Base-by-base conservation (phyloP, 1,140 invertebrate genomes). In the Triops cancriformis region DNA sequence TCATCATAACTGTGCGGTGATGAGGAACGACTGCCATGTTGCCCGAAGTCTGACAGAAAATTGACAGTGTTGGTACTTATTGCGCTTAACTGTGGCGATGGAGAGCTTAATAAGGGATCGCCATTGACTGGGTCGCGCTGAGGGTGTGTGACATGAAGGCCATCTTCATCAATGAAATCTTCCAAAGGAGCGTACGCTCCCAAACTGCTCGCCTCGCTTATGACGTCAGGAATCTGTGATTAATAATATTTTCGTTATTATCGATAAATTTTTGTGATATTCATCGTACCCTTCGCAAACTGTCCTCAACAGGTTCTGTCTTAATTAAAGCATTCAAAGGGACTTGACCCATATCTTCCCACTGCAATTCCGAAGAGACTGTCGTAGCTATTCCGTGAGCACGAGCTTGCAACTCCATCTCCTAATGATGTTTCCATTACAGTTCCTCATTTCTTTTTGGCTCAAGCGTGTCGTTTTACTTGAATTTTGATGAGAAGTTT, bases 131-230 rank as follows among this genome's bases (percentile, higher is more conserved):
- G 87, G 72, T 91, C 89, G 18, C 23, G 51, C 18, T 23, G 51
- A 64, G 14, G 9, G 51, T 64, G 51, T n/a, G 51, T 64, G 14
- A 18, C 51, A 23, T 64, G 51, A 64, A 64, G 51, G 18, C 76
- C 79, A 81, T 94, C 93, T 81, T 94, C 92, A 80, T 93, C 92
- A 91, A 93, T 93, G 76, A 93, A 86, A 84, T 93, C 92, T 80
- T 92, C 91, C 79, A 93, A 89, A 79, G 91, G 90, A 78, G 90
- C 88, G 51, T 64, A 64, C 79, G 92, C 86, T 81, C 88, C 90
- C 75, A 92, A 84, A 26, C 85, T 85, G 37, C 88, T 80, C 11
- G 85, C 81, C 23, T 87, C 87, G 11, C 85, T 83, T 41, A 88
- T 85, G 18, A 88, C 83, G 76, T 89, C 88, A 27, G 88, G 87